Percentiles rank a stretch among this genome's conserved stretches.
Evolutionary conservation across 2,888 invertebrate species (phyloP).

Genomic region (Meteorus cinctellus): DNA sequence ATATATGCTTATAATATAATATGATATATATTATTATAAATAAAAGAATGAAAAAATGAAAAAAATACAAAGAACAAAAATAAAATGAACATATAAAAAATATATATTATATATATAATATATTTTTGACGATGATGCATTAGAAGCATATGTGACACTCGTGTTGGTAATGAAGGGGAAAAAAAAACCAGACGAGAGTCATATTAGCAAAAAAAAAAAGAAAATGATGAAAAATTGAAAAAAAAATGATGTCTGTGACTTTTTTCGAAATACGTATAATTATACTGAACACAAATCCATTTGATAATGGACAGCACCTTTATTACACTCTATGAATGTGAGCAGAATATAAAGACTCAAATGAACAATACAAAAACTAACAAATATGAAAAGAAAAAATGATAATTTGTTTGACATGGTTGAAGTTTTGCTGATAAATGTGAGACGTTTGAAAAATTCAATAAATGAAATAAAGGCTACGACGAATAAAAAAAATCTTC

Average conservation of each 20-base stretch:
- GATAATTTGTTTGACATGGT: slow-evolving; percentile 30
- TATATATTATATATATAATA: slow-evolving; percentile 56
- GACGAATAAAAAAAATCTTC: slow-evolving; percentile 31
- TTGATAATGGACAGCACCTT: slow-evolving; percentile 34
- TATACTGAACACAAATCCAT: slow-evolving; percentile 45
- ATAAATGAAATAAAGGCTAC: slow-evolving; percentile 19
- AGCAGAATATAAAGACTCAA: slow-evolving; percentile 35
- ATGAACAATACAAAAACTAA: slow-evolving; percentile 33
- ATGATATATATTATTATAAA: slow-evolving; percentile 49
- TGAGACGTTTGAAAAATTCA: background rate
- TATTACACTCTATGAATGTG: slow-evolving; percentile 39
- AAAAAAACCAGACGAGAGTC: slow-evolving; percentile 27
- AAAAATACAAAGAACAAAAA: slow-evolving; percentile 37
- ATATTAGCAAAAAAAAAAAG: slow-evolving; percentile 29
- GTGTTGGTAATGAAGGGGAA: slow-evolving; percentile 40
- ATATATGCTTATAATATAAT: slow-evolving; percentile 39
- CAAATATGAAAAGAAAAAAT: slow-evolving; percentile 30
- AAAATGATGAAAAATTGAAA: background rate
- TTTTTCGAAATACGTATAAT: slow-evolving; percentile 62
- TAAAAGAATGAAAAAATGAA: background rate
- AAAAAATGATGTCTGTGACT: slow-evolving; percentile 64
- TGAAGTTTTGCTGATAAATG: slow-evolving; percentile 1
- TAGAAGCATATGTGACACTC: slow-evolving; percentile 57
- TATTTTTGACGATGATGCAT: slow-evolving; percentile 65
- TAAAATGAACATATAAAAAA: slow-evolving; percentile 43